Conservation (phyloP, 2,797 vertebrate species). For the Clarias pachynema region DNA sequence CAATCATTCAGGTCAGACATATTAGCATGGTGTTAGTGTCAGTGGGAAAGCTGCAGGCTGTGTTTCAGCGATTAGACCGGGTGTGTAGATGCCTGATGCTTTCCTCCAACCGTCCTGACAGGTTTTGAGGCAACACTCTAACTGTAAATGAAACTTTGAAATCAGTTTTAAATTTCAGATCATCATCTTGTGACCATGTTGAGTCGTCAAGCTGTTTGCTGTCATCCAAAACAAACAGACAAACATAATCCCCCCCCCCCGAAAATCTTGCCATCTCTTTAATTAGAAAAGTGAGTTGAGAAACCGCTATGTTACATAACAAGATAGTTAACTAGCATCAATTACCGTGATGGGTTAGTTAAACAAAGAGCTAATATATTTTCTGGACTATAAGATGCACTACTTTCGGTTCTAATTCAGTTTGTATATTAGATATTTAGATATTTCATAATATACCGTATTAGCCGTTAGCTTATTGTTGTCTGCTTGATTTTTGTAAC, state of each 20-base stretch:
- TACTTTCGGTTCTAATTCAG: not conserved
- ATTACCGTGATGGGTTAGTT: not conserved
- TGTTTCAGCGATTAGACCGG: not conserved
- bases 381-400: conserved; percentile 12
- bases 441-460: not conserved
- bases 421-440: not conserved
- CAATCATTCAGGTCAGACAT: not conserved
- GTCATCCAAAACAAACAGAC: not conserved
- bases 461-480: not conserved
- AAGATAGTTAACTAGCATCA: not conserved
- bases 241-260: no score
- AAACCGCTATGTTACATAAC: not conserved
- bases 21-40: no score
- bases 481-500: not conserved
- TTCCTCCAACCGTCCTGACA: not conserved
- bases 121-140: not conserved
- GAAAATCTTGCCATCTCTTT: not conserved
- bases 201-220: not conserved
- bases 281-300: not conserved
- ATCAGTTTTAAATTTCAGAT: not conserved
- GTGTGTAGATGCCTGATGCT: not conserved
- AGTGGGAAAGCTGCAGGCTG: not conserved
- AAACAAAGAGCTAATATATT: not conserved
- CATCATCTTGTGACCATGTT: not conserved
- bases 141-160: not conserved